These are phyloP conservation scores for Odontocolon sp. DNA, from an alignment of 2,888 invertebrate genomes.

Conservation along the genomic window DNA sequence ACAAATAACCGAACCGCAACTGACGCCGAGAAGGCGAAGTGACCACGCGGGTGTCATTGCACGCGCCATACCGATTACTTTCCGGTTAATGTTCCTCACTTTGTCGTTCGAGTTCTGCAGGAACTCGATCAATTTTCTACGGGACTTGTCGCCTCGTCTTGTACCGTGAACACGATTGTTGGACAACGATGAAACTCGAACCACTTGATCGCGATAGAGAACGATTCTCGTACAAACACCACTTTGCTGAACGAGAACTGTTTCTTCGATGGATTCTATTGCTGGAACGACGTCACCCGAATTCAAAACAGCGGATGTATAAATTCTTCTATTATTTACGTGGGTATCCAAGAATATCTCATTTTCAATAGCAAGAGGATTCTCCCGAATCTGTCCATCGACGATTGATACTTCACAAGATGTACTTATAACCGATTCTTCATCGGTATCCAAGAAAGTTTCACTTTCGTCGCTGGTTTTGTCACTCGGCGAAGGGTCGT, in stretches of 20 bases:
- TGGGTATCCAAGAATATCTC: neutral
- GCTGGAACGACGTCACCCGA: neutral
- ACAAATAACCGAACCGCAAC: slow-evolving; percentile 77
- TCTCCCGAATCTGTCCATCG: neutral
- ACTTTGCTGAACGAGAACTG: slow-evolving; percentile 27
- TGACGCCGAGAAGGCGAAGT: slow-evolving; percentile 75
- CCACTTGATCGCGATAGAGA: slow-evolving; percentile 43
- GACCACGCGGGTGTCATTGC: slow-evolving; percentile 77
- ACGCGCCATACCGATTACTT: slow-evolving; percentile 75
- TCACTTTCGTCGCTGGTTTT: neutral
- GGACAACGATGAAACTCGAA: slow-evolving; percentile 6
- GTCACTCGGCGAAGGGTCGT: neutral
- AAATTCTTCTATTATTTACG: slow-evolving; percentile 1
- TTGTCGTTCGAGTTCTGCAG: slow-evolving; percentile 74
- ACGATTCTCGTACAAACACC: slow-evolving; percentile 53
- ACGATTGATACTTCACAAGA: slow-evolving; percentile 1
- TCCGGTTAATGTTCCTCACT: slow-evolving; percentile 73
- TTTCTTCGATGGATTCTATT: slow-evolving; percentile 6
- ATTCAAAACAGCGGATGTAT: neutral
- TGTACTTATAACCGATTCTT: neutral
- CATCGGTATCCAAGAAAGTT: neutral
- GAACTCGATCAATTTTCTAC: slow-evolving; percentile 64
- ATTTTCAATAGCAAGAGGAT: neutral
- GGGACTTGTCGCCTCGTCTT: slow-evolving; percentile 31
- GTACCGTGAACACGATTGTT: neutral